phyloP scores from a whole-genome alignment of 2,888 invertebrate species.

The Protodeltote pygarga region DNA sequence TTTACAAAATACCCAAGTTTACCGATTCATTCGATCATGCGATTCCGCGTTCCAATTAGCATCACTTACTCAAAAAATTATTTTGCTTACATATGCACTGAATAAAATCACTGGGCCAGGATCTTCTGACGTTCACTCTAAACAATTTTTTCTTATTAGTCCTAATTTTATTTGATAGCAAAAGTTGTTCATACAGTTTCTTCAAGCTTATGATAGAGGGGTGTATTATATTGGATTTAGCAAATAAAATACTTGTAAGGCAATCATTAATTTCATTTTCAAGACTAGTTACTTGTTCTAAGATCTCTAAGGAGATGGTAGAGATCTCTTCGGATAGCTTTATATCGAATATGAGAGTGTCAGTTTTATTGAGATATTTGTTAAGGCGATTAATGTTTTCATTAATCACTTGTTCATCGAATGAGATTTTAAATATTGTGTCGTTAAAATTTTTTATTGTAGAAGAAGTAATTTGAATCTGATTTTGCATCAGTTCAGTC shows the following conservation, averaged over 20 bases:
- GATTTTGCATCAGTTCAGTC: not conserved
- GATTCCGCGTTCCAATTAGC: not conserved
- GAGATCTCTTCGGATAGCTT: not conserved
- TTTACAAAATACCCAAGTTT: not conserved
- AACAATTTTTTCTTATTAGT: not conserved
- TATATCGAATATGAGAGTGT: slow-evolving; percentile 4
- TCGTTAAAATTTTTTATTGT: not conserved
- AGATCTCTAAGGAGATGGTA: not conserved
- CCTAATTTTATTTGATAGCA: no score
- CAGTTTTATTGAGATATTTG: not conserved
- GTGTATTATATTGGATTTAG: not conserved
- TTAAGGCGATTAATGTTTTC: not conserved
- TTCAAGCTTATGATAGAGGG: not conserved
- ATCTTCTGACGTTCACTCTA: not conserved
- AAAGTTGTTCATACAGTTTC: no score
- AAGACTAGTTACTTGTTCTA: not conserved
- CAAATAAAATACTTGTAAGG: not conserved
- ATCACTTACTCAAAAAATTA: not conserved
- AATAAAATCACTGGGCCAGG: not conserved
- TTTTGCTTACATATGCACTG: not conserved
- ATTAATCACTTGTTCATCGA: not conserved
- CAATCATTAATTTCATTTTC: not conserved
- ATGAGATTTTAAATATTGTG: not conserved
- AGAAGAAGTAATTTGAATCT: not conserved
- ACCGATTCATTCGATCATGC: not conserved